A percentile compares a stretch with the other conserved stretches of the same genome.
Conservation (phyloP, 2,797 vertebrate genomes). For the Esox lucius region DNA sequence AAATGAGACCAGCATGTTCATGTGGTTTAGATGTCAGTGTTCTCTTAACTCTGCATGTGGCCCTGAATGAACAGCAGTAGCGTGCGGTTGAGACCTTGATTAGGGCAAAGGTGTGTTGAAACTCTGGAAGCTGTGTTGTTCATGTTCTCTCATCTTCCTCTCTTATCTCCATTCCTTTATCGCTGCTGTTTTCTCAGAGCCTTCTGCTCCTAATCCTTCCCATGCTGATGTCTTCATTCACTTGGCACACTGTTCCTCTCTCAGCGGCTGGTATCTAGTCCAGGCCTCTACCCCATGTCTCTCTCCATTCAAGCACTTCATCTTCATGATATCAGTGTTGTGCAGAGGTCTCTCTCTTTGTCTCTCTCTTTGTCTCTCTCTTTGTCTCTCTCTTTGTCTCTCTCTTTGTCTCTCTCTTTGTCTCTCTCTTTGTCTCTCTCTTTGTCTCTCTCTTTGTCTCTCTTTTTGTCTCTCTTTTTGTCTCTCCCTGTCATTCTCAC, state of each 20-base stretch:
- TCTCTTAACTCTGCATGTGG: neutral
- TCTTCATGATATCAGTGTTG: neutral
- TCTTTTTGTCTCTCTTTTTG: conserved; percentile 3
- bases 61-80: neutral
- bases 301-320: neutral
- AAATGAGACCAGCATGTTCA: neutral
- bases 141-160: neutral
- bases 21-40: neutral
- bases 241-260: neutral
- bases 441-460: conserved; percentile 9
- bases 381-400: neutral
- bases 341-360: neutral
- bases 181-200: neutral
- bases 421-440: neutral
- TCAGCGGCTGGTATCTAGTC: neutral
- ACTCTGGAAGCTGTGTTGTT: neutral
- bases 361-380: neutral
- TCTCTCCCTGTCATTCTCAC: neutral
- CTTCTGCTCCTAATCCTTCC: neutral
- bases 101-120: neutral
- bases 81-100: neutral
- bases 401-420: neutral
- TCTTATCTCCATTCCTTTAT: neutral
- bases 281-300: neutral
- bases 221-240: neutral